Evolutionary conservation across 2,797 vertebrate genomes (phyloP).

Genomic region (Loriculus beryllinus): DNA sequence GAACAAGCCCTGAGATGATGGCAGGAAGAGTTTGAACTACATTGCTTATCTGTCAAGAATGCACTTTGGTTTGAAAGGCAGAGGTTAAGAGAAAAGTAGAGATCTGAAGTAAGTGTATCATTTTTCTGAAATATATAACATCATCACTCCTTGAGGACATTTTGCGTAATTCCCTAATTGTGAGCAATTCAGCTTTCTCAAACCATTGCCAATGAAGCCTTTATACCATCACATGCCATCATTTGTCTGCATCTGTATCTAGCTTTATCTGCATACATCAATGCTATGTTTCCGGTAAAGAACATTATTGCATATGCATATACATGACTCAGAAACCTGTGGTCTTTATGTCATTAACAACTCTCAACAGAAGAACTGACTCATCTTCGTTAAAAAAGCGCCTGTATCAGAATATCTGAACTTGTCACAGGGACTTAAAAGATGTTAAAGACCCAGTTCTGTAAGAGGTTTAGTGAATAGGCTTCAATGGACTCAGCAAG

Average conservation of each 20-base stretch:
- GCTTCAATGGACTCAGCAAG: neutral
- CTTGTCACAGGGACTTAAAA: neutral
- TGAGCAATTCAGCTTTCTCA: constrained; percentile 19
- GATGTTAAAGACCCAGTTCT: neutral
- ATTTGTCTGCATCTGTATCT: neutral
- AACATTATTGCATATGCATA: neutral
- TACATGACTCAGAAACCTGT: constrained; percentile 39
- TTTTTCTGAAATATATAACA: neutral
- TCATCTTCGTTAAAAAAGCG: neutral
- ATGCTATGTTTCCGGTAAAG: neutral
- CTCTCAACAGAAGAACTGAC: neutral
- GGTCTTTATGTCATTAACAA: neutral
- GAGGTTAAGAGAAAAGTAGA: neutral
- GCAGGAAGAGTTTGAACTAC: neutral
- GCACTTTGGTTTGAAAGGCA: neutral
- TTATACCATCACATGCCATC: neutral
- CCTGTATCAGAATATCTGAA: neutral
- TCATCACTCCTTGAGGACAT: neutral
- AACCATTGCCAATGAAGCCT: neutral
- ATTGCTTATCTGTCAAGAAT: neutral
- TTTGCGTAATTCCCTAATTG: neutral
- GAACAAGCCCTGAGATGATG: neutral
- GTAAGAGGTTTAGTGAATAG: neutral
- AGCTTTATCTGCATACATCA: neutral
- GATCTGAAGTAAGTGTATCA: neutral